Evolutionary conservation across 53 echinoderm and acorn worm species (phyloP).

Genomic region (Pentamera pediparva): DNA sequence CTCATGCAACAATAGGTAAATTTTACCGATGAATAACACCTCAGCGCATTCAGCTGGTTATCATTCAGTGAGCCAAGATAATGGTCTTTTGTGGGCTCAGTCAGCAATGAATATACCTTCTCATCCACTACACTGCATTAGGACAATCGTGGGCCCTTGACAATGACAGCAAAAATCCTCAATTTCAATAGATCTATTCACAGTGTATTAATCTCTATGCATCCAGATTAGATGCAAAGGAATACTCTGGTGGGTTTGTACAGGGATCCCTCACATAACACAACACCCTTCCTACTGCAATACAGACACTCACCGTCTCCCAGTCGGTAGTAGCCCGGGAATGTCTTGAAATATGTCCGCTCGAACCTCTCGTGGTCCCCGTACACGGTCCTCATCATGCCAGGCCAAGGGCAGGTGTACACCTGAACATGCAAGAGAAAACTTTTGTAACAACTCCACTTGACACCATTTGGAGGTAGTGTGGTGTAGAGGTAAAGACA

Average conservation of each 20-base stretch:
- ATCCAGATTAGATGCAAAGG: too few relatives aligned
- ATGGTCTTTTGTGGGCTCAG: background rate
- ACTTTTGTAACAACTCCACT: background rate
- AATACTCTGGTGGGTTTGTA: background rate
- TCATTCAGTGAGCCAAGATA: background rate
- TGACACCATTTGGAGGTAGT: too few relatives aligned
- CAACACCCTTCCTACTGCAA: slow-evolving; percentile 12
- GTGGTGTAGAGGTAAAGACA: too few relatives aligned
- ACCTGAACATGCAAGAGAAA: slow-evolving; percentile 54
- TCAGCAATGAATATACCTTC: background rate
- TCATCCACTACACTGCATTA: background rate
- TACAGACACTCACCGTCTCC: slow-evolving; percentile 89
- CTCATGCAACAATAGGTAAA: too few relatives aligned
- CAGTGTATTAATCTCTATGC: too few relatives aligned
- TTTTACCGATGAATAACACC: too few relatives aligned
- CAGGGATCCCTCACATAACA: background rate
- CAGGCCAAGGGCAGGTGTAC: slow-evolving; percentile 92
- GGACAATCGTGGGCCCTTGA: too few relatives aligned
- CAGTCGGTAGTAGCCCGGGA: slow-evolving; percentile 91
- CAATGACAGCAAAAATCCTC: too few relatives aligned
- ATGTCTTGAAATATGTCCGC: slow-evolving; percentile 78
- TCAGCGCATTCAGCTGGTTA: too few relatives aligned
- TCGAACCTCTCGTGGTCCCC: slow-evolving; percentile 82
- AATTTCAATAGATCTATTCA: too few relatives aligned
- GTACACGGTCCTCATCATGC: slow-evolving; percentile 90